Evolutionary conservation across 2,113 vertebrate genomes (phyloP), one percentile per base, ranked within the genome.

Genomic region (Syrmaticus mikado): DNA sequence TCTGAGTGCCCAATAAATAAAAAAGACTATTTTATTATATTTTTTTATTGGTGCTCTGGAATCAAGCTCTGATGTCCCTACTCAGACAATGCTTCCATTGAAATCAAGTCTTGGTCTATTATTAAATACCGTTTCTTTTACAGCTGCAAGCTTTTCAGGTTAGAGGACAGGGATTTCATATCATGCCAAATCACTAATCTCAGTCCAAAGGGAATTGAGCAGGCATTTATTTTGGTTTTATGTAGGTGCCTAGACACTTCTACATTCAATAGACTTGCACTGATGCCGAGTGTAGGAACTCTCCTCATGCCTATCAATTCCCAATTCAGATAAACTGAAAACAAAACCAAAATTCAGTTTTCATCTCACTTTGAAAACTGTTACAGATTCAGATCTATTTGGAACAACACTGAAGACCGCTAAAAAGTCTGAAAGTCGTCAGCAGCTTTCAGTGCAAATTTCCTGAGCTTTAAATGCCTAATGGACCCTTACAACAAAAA

Each of bases 1-100:
- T 90, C 95, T 97, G 93, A 96, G 94, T 88, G 82, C 93, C 82
- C 93, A 95, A 97, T 95, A 97, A 95, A 95, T 95, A 94, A 96
- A 96, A 50, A 94, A 93, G 94, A 55, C 28, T 85, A 85, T 82
- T 90, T 94, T 86, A 7, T 82, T 64, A 18, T 40, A 11, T 78
- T 65, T 92, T 93, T 92, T 94, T 72, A 95, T 88, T 94, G 82
- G 87, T 94, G 80, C 82, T 95, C 87, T 94, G 93, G 77, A 95
- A 94, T 53, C 40, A 58, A 84, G 82, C 76, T 95, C 85, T 94
- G 94, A 95, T 97, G 93, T 93, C 82, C 91, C 77, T 85, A 53
- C 30, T 91, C 90, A 90, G 82, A 95, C 95, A 96, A 94, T 91
- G 80, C 70, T 87, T 87, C 72, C 75, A 94, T 92, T 94, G 93